Base-by-base conservation (phyloP, 2,113 vertebrate species). In the Acrocephalus kingi region DNA sequence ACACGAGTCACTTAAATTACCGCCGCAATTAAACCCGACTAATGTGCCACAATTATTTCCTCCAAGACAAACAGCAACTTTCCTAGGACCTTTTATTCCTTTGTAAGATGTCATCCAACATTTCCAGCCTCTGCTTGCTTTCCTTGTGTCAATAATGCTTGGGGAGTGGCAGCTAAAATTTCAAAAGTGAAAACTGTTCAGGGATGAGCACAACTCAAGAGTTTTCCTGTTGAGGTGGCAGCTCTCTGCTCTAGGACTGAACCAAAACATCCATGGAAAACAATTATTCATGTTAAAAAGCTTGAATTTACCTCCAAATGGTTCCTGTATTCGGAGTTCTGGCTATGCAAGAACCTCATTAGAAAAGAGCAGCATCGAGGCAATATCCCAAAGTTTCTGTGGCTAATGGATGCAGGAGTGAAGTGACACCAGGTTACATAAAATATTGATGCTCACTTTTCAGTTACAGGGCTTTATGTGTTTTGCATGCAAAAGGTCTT, bases 1-100 rank as follows among this genome's bases (percentile, higher is more conserved):
- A 35, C 84, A 90, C 75, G 43, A 95, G 89, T 94, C 94, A 90
- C 75, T 93, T 95, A 68, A 94, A 96, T 94, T 94, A 93, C 78
- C 2, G 0, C 11, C 27, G 81, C 68, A 95, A 97, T 97, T 96
- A 94, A 93, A 94, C n/a, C 62, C 67, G 49, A 80, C 63, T 94
- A 91, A 94, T 58, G 72, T 28, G 67, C 63, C 71, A 19, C 51
- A 85, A 81, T 96, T 94, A 83, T 77, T 96, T 63, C 72, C 84
- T 77, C 71, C 59, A 78, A 90, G 74, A 84, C 67, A 81, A 94
- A 81, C 49, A 66, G 48, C 18, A 64, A 62, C 67, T 67, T 86
- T 69, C 25, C 79, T 19, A 28, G 31, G 17, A 48, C 79, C 45
- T 64, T 83, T 81, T 66, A 23, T 58, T 78, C 31, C 73, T 88